These are phyloP conservation scores for Diorhabda sublineata DNA, from an alignment of 1,140 invertebrate species.

Conservation along the genomic window DNA sequence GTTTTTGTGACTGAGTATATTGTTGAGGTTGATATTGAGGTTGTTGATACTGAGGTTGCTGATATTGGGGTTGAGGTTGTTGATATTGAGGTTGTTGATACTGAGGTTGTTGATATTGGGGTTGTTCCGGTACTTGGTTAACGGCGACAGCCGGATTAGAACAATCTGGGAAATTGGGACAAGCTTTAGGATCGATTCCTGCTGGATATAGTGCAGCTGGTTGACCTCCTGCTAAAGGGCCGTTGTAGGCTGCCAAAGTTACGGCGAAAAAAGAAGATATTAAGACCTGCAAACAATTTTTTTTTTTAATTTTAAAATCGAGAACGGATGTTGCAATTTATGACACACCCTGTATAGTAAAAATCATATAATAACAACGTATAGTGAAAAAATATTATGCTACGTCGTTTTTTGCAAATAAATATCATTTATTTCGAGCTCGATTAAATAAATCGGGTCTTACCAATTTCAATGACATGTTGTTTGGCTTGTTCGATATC, in stretches of 20 bases:
- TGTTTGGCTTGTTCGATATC: conserved; percentile 39
- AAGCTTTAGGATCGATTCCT: conserved; percentile 43
- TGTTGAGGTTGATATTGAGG: conserved; percentile 28
- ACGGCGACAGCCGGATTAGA: conserved; percentile 40
- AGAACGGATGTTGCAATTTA: background rate
- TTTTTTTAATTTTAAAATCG: background rate
- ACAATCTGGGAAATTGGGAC: conserved; percentile 47
- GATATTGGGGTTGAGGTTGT: conserved; percentile 24
- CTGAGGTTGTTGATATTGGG: conserved; percentile 21
- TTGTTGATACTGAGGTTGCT: conserved; percentile 23
- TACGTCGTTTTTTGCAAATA: conserved; percentile 1
- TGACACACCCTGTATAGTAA: too few relatives aligned
- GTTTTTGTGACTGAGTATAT: conserved; percentile 37
- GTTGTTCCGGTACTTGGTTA: conserved; percentile 28
- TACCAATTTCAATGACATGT: conserved; percentile 48
- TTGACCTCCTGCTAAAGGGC: conserved; percentile 40
- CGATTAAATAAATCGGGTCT: conserved; percentile 20
- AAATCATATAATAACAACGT: too few relatives aligned
- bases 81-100: conserved; percentile 23
- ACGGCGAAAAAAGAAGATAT: conserved; percentile 35
- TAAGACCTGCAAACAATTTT: conserved; percentile 33
- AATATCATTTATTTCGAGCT: background rate
- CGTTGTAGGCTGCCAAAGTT: conserved; percentile 36
- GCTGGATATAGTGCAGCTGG: conserved; percentile 45
- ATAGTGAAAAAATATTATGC: too few relatives aligned